Percentiles rank a stretch among this genome's conserved stretches.
Evolutionary conservation across 2,113 vertebrate genomes (phyloP).

Genomic region (Chaetura pelagica): DNA sequence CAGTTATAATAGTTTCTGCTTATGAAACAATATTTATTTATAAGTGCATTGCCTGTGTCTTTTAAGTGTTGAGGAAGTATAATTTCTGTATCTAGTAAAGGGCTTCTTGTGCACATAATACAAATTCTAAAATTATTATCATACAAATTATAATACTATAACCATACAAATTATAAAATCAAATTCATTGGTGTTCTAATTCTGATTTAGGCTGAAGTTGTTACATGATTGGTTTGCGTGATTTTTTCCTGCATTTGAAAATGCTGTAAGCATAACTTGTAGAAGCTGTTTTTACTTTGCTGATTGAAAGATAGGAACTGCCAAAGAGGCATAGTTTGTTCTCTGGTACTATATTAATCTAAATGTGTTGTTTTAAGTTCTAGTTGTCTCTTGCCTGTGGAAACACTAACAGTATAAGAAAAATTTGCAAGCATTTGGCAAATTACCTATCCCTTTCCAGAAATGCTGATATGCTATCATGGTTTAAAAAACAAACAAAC

Average conservation of each 20-base stretch:
- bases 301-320: background rate
- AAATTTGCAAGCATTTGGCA: background rate
- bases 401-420: background rate
- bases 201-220: background rate
- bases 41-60: conserved; percentile 26
- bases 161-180: background rate
- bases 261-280: background rate
- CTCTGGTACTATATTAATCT: background rate
- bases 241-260: background rate
- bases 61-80: conserved; percentile 6
- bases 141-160: background rate
- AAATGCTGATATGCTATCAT: background rate
- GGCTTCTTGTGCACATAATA: background rate
- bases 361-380: background rate
- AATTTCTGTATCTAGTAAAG: background rate
- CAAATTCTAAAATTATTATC: too few species aligned
- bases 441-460: background rate
- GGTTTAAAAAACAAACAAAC: background rate
- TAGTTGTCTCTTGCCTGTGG: background rate
- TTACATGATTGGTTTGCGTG: background rate
- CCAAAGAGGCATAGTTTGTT: background rate
- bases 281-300: background rate
- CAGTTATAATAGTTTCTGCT: conserved; percentile 60
- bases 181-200: background rate
- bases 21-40: conserved; percentile 65